Conservation (phyloP, 2,888 invertebrate genomes). For the Stegana nigrithorax region DNA sequence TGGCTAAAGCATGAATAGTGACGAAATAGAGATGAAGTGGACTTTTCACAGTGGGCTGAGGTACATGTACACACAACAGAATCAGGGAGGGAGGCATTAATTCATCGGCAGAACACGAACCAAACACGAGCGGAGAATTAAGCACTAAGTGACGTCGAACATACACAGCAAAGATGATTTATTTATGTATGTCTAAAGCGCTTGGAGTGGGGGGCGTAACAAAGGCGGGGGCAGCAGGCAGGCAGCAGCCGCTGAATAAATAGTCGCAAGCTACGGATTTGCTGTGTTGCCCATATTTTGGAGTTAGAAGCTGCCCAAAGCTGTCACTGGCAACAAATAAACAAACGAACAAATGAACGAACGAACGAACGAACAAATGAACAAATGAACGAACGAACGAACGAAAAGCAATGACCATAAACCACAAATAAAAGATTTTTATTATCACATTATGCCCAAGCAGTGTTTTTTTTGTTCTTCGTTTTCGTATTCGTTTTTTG, state of each 20-base stretch:
- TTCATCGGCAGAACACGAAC: neutral
- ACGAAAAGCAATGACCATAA: neutral
- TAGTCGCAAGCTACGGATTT: neutral
- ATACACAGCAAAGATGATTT: neutral
- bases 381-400: too few species aligned
- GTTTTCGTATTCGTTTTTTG: too few species aligned
- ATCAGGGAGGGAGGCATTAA: neutral
- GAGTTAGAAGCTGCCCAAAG: too few species aligned
- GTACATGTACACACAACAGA: too few species aligned
- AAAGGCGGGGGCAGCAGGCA: neutral
- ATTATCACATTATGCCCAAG: conserved; percentile 58
- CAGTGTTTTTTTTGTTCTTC: conserved; percentile 38
- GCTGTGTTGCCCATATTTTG: neutral
- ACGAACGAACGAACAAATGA: too few species aligned
- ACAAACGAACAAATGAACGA: too few species aligned
- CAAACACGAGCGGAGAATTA: neutral
- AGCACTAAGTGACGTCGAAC: neutral
- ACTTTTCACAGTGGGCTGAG: too few species aligned
- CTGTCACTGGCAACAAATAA: too few species aligned
- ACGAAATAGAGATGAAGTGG: too few species aligned
- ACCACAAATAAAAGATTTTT: conserved; percentile 54
- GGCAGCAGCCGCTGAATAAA: neutral
- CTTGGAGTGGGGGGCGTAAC: neutral
- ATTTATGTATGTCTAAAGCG: neutral
- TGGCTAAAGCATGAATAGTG: neutral